Base-by-base conservation (phyloP, 2,113 vertebrate species). In the Caranx melampygus region DNA sequence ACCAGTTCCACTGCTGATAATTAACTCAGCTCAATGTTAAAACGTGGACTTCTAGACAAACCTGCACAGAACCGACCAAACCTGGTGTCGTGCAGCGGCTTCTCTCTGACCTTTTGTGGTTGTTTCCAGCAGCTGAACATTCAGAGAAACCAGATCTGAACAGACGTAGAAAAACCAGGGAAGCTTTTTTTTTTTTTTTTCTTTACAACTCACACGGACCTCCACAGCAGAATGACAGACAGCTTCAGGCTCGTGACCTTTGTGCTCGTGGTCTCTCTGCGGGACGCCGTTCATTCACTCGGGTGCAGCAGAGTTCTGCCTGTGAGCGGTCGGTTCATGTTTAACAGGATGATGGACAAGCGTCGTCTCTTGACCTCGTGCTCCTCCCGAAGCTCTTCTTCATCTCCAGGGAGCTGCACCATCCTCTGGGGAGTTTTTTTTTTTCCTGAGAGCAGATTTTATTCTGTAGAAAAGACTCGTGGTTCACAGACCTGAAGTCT, bases 301-400 rank as follows among this genome's bases (percentile, higher is more conserved):
- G 14, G 16, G n/a, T 40, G 14, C 7, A 49, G 60, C 60, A 35
- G 54, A 42, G 69, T 40, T 51, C 49, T 58, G 31, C 49, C 52
- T 61, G 20, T 31, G 40, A 65, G 5, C 31, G 47, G 37, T 15
- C 12, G 14, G 40, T 55, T 7, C 0, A 35, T 33, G 60, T 67
- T 62, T 14, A 57, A 20, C 61, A 31, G 8, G 42, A 37, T 59
- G 78, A 81, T 75, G 55, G 66, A 8, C 47, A 33, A 37, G 52
- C 71, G 81, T 42, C 60, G 47, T 62, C 66, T 64, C 18, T 62
- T 1, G 10, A 35, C 65, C 31, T 63, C 49, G 42, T 69, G 16
- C 42, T 44, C 49, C 4, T 63, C 66, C 61, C 10, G 2, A 5
- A 44, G 42, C 55, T 59, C 34, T 47, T 58, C 72, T 72, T 75